Evolutionary conservation across 1,140 invertebrate genomes (phyloP).

Genomic region (Drosophila tropicalis): DNA sequence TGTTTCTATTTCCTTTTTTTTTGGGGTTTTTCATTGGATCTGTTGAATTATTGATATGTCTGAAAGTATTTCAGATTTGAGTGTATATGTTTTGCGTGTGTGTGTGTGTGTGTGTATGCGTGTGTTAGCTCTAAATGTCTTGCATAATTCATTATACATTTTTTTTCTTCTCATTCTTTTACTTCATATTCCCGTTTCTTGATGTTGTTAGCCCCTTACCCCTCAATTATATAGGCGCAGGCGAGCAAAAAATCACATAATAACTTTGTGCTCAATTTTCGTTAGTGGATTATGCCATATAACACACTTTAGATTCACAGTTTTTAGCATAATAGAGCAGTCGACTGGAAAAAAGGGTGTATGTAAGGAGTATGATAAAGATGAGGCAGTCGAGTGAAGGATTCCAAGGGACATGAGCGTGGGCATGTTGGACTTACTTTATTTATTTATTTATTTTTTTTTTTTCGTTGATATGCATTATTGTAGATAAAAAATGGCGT

Average conservation of each 20-base stretch:
- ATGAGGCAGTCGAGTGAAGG: neutral
- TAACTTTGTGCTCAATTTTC: conserved; percentile 80
- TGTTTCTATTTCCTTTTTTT: conserved; percentile 10
- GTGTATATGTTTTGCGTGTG: conserved; percentile 13
- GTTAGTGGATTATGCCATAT: conserved; percentile 81
- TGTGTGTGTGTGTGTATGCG: neutral
- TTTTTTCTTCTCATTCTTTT: conserved; percentile 15
- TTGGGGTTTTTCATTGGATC: conserved; percentile 52
- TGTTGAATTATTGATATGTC: conserved; percentile 79
- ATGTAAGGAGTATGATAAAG: neutral
- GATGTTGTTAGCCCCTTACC: conserved; percentile 13
- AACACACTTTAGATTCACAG: conserved; percentile 74
- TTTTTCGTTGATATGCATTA: conserved; percentile 41
- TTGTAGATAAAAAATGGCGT: conserved; percentile 65
- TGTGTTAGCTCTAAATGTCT: conserved; percentile 54
- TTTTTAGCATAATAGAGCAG: conserved; percentile 80
- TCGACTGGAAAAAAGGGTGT: conserved; percentile 56
- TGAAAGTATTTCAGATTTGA: conserved; percentile 41
- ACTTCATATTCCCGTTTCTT: conserved; percentile 23
- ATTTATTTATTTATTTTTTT: conserved; percentile 3
- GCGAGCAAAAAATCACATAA: conserved; percentile 62
- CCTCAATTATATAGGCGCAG: conserved; percentile 63
- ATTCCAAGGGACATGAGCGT: neutral
- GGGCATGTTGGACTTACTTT: neutral
- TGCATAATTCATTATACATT: conserved; percentile 79